Base-by-base conservation (phyloP, 2,113 vertebrate genomes). In the Salvelinus sp. region DNA sequence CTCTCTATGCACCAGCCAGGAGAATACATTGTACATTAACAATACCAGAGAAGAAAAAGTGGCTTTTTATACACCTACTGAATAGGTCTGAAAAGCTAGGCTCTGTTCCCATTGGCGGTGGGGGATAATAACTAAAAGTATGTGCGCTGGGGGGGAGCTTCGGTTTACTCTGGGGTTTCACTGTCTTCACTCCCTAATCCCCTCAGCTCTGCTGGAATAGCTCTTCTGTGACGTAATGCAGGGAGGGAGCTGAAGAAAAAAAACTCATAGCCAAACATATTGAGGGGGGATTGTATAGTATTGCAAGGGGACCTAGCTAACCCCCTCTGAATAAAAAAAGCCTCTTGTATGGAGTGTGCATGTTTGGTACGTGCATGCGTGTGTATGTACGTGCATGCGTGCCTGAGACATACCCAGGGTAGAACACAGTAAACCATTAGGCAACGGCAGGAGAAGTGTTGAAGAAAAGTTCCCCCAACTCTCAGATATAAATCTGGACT, bases 41-140 rank as follows among this genome's bases (percentile, higher is more conserved):
- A 76, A 74, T 20, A 16, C 79, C 30, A 64, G 70, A 64, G 27
- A 71, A 73, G 73, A 70, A 76, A 70, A 79, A 66, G 60, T 75
- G 64, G 76, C 54, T 75, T 82, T 50, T 78, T 84, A 81, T 25
- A 75, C 83, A 77, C 82, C 75, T 76, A 63, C 73, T 83, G 78
- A 90, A 93, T 86, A 82, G 83, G 85, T 74, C 70, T 88, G 88
- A 92, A 92, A 93, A 90, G 85, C 77, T 18, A 4, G 85, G 91
- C 86, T 82, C 75, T 72, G 70, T 81, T 92, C 89, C 88, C 86
- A 87, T 92, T 86, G 81, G 78, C 66, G 83, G 78, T 74, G 70
- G 87, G 3, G 89, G 88, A 88, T 91, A 93, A 94, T 91, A 94
- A 93, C 92, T 92, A 76, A 82, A 92, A 93, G 92, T 95, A 95